A percentile compares a stretch with the other conserved stretches of the same genome.
Conservation (phyloP, 2,797 vertebrate genomes). For the Leuciscus waleckii region DNA sequence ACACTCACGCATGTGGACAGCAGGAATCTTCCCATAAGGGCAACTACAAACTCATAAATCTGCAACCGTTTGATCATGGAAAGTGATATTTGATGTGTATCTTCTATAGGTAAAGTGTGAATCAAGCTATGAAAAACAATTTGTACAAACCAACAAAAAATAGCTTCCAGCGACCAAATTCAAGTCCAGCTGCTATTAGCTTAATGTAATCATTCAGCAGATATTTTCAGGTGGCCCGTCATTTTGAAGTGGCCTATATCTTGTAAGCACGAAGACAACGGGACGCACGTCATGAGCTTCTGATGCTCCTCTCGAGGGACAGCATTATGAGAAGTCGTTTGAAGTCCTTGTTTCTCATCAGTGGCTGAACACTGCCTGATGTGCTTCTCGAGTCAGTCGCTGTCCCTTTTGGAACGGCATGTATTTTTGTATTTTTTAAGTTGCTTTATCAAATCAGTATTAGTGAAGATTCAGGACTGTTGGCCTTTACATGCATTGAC, state of each 20-base stretch:
- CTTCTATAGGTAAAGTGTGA: neutral
- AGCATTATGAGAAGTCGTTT: no score
- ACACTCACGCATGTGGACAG: no score
- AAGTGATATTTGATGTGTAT: neutral
- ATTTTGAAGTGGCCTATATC: neutral
- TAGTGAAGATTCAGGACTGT: neutral
- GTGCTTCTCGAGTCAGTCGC: neutral
- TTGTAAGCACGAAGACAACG: neutral
- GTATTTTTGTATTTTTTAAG: neutral
- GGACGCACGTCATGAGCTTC: neutral
- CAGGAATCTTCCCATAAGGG: neutral
- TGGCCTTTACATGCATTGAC: neutral
- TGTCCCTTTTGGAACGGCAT: neutral
- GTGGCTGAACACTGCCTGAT: neutral
- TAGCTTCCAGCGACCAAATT: neutral
- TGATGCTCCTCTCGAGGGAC: neutral
- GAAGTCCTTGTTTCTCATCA: neutral
- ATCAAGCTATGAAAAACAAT: neutral
- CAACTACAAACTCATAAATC: neutral
- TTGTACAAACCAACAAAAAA: neutral
- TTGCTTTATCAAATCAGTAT: neutral
- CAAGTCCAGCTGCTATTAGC: neutral
- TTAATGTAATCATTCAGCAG: neutral
- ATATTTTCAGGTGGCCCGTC: neutral
- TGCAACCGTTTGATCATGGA: neutral